phyloP scores from a whole-genome alignment of 2,113 vertebrate genomes.

The Dunckerocampus dactyliophorus region DNA sequence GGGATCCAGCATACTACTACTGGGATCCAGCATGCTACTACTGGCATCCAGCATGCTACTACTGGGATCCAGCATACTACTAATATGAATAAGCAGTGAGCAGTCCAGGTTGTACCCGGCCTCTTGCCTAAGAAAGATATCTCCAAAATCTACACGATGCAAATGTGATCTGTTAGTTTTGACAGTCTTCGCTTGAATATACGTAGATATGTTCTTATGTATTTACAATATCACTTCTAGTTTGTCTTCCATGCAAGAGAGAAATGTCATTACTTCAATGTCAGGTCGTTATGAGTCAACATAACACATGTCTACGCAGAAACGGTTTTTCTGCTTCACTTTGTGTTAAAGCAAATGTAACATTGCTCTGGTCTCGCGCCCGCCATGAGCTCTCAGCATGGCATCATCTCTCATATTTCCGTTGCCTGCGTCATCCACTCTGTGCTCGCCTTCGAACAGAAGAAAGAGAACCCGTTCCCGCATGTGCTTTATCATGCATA shows the following conservation, averaged over 20 bases:
- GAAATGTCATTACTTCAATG: slow-evolving; percentile 21
- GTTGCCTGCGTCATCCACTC: slow-evolving; percentile 31
- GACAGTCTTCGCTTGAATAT: background rate
- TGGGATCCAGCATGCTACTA: too few relatives aligned
- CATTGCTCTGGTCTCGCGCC: slow-evolving; percentile 23
- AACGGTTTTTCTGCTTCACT: slow-evolving; percentile 18
- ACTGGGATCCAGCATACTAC: too few relatives aligned
- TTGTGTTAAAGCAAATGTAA: slow-evolving; percentile 31
- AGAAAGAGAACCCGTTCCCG: slow-evolving; percentile 11
- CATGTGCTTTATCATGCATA: slow-evolving; percentile 52
- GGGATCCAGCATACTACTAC: too few relatives aligned
- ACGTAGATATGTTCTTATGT: background rate
- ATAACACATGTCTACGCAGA: slow-evolving; percentile 17
- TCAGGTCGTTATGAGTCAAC: slow-evolving; percentile 13
- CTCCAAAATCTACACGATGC: too few relatives aligned
- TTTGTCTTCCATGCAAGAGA: slow-evolving; percentile 8
- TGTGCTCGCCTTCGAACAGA: slow-evolving; percentile 7
- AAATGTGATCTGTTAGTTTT: too few relatives aligned
- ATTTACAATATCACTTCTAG: background rate
- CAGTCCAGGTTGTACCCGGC: too few relatives aligned
- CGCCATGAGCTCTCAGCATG: slow-evolving; percentile 36
- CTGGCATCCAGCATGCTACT: too few relatives aligned
- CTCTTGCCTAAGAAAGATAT: too few relatives aligned
- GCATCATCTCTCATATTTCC: slow-evolving; percentile 22
- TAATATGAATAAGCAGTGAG: too few relatives aligned